Evolutionary conservation across 2,888 invertebrate species (phyloP).

Genomic region (Drosophila anomelani): DNA sequence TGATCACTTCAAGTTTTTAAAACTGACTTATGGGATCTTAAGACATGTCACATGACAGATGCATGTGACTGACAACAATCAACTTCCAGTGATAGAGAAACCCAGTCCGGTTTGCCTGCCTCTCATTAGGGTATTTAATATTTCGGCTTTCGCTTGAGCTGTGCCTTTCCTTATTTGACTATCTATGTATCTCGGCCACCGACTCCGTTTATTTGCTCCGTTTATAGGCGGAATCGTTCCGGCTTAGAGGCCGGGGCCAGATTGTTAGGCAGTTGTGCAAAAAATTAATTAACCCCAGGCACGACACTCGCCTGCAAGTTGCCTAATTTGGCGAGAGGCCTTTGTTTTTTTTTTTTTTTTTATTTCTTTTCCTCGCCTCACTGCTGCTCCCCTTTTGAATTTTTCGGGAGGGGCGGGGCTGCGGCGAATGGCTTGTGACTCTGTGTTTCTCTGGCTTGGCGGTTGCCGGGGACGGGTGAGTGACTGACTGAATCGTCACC

Average conservation of each 20-base stretch:
- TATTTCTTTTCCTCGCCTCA: slow-evolving; percentile 1
- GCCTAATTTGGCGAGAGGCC: slow-evolving; percentile 51
- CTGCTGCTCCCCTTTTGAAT: slow-evolving; percentile 5
- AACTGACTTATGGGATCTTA: background rate
- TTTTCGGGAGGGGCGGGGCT: slow-evolving; percentile 54
- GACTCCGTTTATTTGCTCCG: slow-evolving; percentile 46
- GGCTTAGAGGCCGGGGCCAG: slow-evolving; percentile 51
- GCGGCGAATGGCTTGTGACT: slow-evolving; percentile 20
- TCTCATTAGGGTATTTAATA: background rate
- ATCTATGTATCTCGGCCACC: slow-evolving; percentile 21
- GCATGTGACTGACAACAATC: slow-evolving; percentile 7
- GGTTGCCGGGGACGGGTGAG: slow-evolving; percentile 1
- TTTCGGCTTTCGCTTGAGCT: background rate
- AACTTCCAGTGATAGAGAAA: background rate
- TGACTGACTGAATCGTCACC: slow-evolving; percentile 19
- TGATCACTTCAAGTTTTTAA: background rate
- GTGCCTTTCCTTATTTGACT: background rate
- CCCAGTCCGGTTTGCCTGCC: background rate
- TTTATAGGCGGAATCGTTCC: slow-evolving; percentile 54
- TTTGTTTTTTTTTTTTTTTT: slow-evolving; percentile 16
- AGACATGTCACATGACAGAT: slow-evolving; percentile 2
- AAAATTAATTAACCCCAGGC: slow-evolving; percentile 68
- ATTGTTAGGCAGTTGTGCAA: slow-evolving; percentile 55
- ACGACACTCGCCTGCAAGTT: slow-evolving; percentile 57
- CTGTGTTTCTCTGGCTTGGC: background rate